Conservation (phyloP, 2,113 vertebrate genomes). For the Hippocampus zosterae region DNA sequence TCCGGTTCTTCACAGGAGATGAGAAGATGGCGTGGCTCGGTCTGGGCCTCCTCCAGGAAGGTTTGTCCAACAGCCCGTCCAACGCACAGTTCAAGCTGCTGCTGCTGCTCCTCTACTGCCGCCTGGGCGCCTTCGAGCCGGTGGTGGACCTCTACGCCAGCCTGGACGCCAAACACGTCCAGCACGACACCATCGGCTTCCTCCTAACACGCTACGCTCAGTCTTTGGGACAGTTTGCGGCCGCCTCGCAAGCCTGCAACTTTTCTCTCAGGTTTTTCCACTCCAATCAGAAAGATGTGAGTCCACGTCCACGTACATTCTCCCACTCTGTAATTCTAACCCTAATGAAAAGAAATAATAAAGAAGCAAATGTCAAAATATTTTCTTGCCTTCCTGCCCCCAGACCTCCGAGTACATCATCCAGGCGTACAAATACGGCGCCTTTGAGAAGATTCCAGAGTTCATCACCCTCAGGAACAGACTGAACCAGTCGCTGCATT, state of each 20-base stretch:
- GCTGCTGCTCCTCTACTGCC: constrained; percentile 92
- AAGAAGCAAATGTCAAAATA: no score
- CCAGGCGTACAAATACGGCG: constrained; percentile 98
- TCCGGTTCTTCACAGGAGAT: constrained; percentile 75
- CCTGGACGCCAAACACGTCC: constrained; percentile 95
- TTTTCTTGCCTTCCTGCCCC: constrained; percentile 10
- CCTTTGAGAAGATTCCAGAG: constrained; percentile 98
- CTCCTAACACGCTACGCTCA: constrained; percentile 91
- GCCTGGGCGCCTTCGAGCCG: constrained; percentile 89
- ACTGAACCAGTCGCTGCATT: constrained; percentile 95
- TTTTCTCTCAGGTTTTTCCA: constrained; percentile 99
- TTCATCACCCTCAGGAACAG: constrained; percentile 96
- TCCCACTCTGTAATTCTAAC: no score
- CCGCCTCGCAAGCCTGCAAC: constrained; percentile 94
- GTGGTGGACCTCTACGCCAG: constrained; percentile 94
- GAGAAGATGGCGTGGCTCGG: constrained; percentile 83
- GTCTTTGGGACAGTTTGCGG: constrained; percentile 89
- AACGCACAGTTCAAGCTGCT: constrained; percentile 98
- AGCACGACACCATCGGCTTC: constrained; percentile 97
- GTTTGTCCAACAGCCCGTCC: constrained; percentile 83
- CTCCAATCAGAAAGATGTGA: constrained; percentile 99
- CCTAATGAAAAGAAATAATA: neutral
- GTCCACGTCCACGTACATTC: constrained; percentile 42
- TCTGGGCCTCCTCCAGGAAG: constrained; percentile 85
- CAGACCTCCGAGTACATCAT: constrained; percentile 99